Percentiles rank a stretch among this genome's conserved stretches.
Conservation (phyloP, 2,797 vertebrate species). For the Nyctibius grandis region DNA sequence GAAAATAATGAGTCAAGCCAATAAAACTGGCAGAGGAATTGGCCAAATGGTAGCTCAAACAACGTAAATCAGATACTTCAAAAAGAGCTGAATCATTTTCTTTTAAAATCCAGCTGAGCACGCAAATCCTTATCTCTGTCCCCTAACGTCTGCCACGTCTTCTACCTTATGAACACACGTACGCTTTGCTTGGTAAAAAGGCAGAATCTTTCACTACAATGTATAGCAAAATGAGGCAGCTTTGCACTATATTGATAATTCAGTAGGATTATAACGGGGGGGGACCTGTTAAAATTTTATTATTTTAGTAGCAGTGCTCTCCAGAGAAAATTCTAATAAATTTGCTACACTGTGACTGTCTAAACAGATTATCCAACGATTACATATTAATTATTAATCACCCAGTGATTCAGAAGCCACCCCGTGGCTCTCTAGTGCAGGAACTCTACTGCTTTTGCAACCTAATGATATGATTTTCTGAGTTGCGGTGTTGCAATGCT, state of each 20-base stretch:
- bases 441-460: constrained; percentile 10
- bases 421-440: not conserved
- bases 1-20: not conserved
- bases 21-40: not conserved
- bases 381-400: constrained; percentile 48
- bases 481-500: not conserved
- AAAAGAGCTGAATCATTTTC: not conserved
- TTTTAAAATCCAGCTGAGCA: not conserved
- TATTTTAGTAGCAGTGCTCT: not conserved
- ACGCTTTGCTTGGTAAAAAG: not conserved
- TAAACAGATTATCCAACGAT: constrained; percentile 23
- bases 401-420: constrained; percentile 12
- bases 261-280: not conserved
- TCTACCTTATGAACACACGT: not conserved
- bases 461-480: constrained; percentile 17
- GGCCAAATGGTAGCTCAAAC: not conserved
- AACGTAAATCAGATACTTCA: not conserved
- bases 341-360: not conserved
- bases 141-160: not conserved
- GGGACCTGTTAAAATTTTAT: not conserved
- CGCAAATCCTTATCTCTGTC: not conserved
- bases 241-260: not conserved
- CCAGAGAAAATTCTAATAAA: not conserved
- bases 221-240: not conserved
- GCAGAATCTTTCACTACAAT: not conserved